phyloP scores from a whole-genome alignment of 2,888 invertebrate genomes.

The Antheraea yamamai region DNA sequence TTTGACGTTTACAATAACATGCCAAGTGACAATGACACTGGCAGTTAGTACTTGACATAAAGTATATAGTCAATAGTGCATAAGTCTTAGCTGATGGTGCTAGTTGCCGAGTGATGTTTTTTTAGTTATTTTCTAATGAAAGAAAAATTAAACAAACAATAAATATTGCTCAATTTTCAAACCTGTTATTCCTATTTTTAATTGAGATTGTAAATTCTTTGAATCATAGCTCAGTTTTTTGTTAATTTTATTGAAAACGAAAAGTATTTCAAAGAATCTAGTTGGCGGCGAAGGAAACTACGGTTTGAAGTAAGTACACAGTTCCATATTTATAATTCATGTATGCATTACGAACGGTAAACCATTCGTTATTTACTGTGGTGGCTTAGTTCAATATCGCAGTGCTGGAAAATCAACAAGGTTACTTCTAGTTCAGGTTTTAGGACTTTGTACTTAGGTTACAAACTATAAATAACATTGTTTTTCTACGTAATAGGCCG shows the following conservation, averaged over 20 bases:
- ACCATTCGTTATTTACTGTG: neutral
- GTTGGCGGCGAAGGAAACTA: slow-evolving; percentile 2
- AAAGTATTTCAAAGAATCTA: neutral
- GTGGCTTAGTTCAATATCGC: neutral
- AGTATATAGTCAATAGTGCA: too few relatives aligned
- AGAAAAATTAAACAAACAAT: neutral
- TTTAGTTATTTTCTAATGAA: slow-evolving; percentile 20
- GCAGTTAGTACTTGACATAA: too few relatives aligned
- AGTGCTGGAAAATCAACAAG: neutral
- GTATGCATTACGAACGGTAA: neutral
- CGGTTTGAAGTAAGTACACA: neutral
- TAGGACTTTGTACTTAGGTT: slow-evolving; percentile 16
- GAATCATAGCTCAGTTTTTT: neutral
- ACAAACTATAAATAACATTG: neutral
- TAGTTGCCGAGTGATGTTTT: slow-evolving; percentile 31
- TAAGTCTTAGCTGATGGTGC: neutral
- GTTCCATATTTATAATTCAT: neutral
- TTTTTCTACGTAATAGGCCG: neutral
- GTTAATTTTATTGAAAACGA: neutral
- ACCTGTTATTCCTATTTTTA: neutral
- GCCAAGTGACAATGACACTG: too few relatives aligned
- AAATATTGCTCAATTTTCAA: neutral
- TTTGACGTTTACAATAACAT: too few relatives aligned
- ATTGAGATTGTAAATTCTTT: neutral
- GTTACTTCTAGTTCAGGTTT: slow-evolving; percentile 1